Conservation (phyloP, 2,888 invertebrate species). For the Drosophila ochracea region DNA sequence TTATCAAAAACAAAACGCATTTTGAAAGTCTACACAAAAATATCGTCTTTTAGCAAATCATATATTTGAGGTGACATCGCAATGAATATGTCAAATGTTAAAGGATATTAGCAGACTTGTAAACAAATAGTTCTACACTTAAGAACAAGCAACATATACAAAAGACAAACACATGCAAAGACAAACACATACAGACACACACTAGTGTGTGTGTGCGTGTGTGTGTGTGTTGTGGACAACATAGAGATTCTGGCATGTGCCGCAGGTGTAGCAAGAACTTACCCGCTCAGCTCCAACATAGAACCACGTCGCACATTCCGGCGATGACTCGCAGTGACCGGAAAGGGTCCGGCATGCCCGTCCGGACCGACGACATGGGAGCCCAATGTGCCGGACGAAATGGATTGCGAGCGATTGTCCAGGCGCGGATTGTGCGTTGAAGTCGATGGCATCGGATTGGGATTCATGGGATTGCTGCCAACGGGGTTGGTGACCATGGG, state of each 20-base stretch:
- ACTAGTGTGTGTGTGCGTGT: slow-evolving; percentile 19
- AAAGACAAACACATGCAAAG: slow-evolving; percentile 5
- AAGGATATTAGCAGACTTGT: background rate
- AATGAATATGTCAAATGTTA: slow-evolving; percentile 2
- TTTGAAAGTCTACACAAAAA: background rate
- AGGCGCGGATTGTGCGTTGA: slow-evolving; percentile 79
- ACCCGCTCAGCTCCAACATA: slow-evolving; percentile 93
- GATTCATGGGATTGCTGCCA: slow-evolving; percentile 84
- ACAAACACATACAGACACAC: slow-evolving; percentile 33
- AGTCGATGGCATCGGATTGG: slow-evolving; percentile 69
- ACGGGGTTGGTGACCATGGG: slow-evolving; percentile 77
- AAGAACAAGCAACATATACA: slow-evolving; percentile 1
- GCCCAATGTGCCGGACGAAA: slow-evolving; percentile 79
- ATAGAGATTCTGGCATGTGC: slow-evolving; percentile 36
- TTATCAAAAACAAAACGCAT: background rate
- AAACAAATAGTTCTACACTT: slow-evolving; percentile 16
- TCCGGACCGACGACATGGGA: slow-evolving; percentile 77
- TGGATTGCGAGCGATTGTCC: slow-evolving; percentile 82
- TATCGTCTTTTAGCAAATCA: background rate
- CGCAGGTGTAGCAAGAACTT: slow-evolving; percentile 82
- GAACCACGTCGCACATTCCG: slow-evolving; percentile 91
- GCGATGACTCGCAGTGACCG: slow-evolving; percentile 89
- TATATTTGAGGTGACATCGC: background rate
- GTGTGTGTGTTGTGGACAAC: slow-evolving; percentile 19
- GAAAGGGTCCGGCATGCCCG: slow-evolving; percentile 88